Evolutionary conservation across 2,113 vertebrate species (phyloP).

Genomic region (Paralichthys olivaceus): DNA sequence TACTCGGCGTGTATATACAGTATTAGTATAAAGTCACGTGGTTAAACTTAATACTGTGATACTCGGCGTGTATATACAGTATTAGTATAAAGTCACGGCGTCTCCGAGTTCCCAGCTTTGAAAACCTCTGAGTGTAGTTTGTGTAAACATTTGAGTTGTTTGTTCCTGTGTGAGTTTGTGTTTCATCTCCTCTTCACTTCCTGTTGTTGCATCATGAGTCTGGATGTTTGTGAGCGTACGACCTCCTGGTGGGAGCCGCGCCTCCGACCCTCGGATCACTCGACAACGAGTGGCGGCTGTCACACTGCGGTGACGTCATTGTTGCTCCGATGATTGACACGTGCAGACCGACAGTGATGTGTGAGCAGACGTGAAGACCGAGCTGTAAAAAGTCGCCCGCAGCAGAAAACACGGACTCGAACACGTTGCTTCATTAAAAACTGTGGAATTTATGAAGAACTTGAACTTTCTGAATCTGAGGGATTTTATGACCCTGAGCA

Average conservation of each 20-base stretch:
- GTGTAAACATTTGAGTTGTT: background rate
- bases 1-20: too few relatives aligned
- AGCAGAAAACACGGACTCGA: background rate
- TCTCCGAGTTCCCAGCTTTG: too few relatives aligned
- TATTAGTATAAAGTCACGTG: too few relatives aligned
- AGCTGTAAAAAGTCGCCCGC: background rate
- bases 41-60: too few relatives aligned
- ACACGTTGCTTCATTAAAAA: background rate
- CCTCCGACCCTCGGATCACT: background rate
- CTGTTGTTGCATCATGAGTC: too few relatives aligned
- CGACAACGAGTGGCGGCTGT: slow-evolving; percentile 27
- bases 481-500: background rate
- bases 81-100: too few relatives aligned
- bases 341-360: background rate
- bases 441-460: too few relatives aligned
- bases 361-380: too few relatives aligned
- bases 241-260: too few relatives aligned
- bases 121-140: background rate
- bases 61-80: too few relatives aligned
- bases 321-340: background rate
- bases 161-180: background rate
- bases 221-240: too few relatives aligned
- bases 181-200: background rate
- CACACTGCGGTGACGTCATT: background rate
- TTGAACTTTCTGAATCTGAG: background rate